Evolutionary conservation across 2,797 vertebrate genomes (phyloP).

Genomic region (Carcharodon carcharias): DNA sequence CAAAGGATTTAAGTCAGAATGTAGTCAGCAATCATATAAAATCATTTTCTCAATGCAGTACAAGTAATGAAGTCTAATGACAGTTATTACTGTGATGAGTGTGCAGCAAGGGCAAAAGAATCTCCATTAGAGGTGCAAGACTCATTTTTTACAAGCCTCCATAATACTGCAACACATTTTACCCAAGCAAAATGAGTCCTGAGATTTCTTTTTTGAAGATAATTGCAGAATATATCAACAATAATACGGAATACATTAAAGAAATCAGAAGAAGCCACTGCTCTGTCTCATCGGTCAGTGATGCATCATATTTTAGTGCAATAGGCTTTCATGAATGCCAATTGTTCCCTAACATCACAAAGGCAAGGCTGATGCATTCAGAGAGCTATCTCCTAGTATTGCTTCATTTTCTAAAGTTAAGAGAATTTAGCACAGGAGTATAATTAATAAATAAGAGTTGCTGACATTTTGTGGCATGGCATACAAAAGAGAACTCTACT

Average conservation of each 20-base stretch:
- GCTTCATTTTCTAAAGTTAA: constrained; percentile 36
- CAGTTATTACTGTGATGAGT: constrained; percentile 37
- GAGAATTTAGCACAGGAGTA: constrained; percentile 34
- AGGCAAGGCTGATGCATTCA: constrained; percentile 31
- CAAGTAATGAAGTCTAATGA: constrained; percentile 37
- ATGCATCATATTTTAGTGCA: constrained; percentile 35
- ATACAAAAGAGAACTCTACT: constrained; percentile 35
- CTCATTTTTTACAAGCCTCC: constrained; percentile 30
- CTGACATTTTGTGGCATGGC: constrained; percentile 33
- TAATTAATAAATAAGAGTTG: constrained; percentile 38
- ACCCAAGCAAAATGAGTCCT: constrained; percentile 18
- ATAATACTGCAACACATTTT: constrained; percentile 28
- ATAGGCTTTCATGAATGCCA: constrained; percentile 16
- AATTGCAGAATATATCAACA: constrained; percentile 39
- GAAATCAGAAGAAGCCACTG: constrained; percentile 32
- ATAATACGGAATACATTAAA: constrained; percentile 37
- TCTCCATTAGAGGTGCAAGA: constrained; percentile 31
- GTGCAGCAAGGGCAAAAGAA: constrained; percentile 34
- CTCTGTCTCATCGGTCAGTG: constrained; percentile 25
- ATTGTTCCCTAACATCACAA: constrained; percentile 28
- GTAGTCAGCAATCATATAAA: constrained; percentile 36
- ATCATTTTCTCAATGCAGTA: constrained; percentile 36
- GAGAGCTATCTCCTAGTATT: background rate
- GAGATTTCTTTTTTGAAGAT: constrained; percentile 34
- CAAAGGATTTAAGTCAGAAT: constrained; percentile 38